Evolutionary conservation across 2,888 invertebrate species (phyloP), one percentile per base, ranked within the genome.

Genomic region (Busseola fusca): DNA sequence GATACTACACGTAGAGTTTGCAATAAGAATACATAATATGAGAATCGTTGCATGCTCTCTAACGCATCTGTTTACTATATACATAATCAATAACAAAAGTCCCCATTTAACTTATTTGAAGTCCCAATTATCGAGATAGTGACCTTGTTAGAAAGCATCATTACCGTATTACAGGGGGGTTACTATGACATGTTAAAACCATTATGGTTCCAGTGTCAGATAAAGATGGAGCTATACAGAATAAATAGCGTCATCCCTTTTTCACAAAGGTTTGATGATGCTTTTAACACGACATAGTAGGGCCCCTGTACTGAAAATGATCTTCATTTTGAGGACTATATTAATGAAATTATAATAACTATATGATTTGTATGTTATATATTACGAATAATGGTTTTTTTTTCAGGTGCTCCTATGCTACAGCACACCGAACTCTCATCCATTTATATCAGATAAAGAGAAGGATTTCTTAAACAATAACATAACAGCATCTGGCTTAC

Each of bases 371-470:
- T 27, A 34, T 5, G 5, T 54, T 27, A 2, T 14, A 34, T 14
- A 30, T 14, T 21, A 2, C 25, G 25, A 34, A 42, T 37, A 16
- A 1, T 14, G 3, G n/a, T 10, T 37, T 56, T 40, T 0, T 48
- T 88, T 91, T 50, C 86, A 95, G 94, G 81, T 88, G 25, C 12
- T 96, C 3, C 88, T 96, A 52, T 95, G 96, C 87, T 96, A 95
- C 84, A 96, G 93, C 73, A 94, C 94, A 40, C 96, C 96, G 0
- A 92, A 93, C 48, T 84, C 86, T 0, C 96, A 96, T 80, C 96
- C 96, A 10, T 96, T 93, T 78, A 96, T 96, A 81, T 93, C 96
- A 0, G 95, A 96, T 3, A 87, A 94, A 69, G 96, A 97, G 82
- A 90, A 88, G 50, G 85, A 91, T 6, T 96, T 91, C 80, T 87